Evolutionary conservation across 2,888 invertebrate genomes (phyloP).

Genomic region (Drosophila paracracens): DNA sequence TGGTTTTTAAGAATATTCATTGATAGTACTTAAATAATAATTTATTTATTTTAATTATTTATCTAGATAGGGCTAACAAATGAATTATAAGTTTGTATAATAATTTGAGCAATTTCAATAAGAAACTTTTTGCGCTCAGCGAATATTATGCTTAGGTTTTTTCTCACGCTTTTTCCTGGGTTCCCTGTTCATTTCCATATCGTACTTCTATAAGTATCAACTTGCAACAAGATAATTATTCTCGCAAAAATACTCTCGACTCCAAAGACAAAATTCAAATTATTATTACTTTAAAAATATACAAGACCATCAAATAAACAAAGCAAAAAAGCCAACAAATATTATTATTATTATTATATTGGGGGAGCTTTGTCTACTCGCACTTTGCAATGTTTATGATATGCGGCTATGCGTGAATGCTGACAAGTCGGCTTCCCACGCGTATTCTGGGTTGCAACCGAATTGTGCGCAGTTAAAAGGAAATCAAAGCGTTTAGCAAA

Average conservation of each 20-base stretch:
- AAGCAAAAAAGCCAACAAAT: neutral
- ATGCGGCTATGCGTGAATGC: conserved; percentile 4
- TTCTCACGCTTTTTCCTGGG: neutral
- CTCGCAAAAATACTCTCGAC: neutral
- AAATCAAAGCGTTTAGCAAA: conserved; percentile 24
- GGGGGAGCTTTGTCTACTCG: conserved; percentile 15
- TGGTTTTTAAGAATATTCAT: neutral
- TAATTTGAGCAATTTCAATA: neutral
- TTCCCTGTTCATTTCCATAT: neutral
- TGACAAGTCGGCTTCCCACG: conserved; percentile 16
- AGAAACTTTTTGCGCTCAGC: neutral
- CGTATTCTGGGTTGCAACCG: conserved; percentile 20
- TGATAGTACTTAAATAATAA: neutral
- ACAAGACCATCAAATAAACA: neutral
- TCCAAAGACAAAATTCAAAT: neutral
- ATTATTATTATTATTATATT: neutral
- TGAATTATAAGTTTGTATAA: neutral
- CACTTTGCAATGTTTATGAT: neutral
- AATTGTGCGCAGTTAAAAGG: conserved; percentile 30
- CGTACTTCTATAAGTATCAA: neutral
- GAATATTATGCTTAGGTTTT: neutral
- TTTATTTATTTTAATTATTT: neutral
- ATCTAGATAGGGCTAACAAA: neutral
- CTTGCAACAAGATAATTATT: neutral
- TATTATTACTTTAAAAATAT: neutral